Evolutionary conservation across 2,797 vertebrate species (phyloP), one percentile per base, ranked within the genome.

Genomic region (Phrynocephalus vlangalii): DNA sequence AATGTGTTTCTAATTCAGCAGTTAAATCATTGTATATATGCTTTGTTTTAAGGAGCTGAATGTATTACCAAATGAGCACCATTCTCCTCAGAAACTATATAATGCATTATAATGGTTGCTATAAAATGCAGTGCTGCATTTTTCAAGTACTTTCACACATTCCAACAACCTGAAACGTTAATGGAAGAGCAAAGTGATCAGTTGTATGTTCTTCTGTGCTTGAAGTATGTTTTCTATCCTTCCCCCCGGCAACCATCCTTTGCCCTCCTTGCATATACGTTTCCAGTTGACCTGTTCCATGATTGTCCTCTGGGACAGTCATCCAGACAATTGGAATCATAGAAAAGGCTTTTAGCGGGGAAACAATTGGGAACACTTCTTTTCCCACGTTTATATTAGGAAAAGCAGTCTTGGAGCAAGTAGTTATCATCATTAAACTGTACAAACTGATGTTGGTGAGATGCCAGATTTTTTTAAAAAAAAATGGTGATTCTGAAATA

Each of bases 261-360:
- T 86, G 33, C 80, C 67, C 87, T 87, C 84, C 92, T 91, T 18
- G 89, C 88, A 91, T 73, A 87, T 88, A 91, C n/a, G 73, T 94
- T 96, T 96, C 94, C 94, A 94, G 91, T 87, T 95, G 95, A 95
- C 95, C 92, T 95, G 88, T 82, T 94, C 92, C 72, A 38, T 0
- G 0, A 81, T 87, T 93, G 85, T 92, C 93, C 91, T 92, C 92
- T 93, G 93, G 90, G 90, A 90, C 91, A 90, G 81, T 82, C 86
- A 91, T 60, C 87, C 91, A 71, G 30, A 85, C 82, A 91, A 85
- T 94, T 85, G 90, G 0, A 1, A 79, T 85, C 71, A 80, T 75
- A 90, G 60, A 92, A 92, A 91, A 90, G 83, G 83, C n/a, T 0
- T 0, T 52, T 0, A 38, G 71, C 90, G 67, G 67, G 73, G 87